Base-by-base conservation (phyloP, 2,797 vertebrate species). In the Eulemur albifrons region DNA sequence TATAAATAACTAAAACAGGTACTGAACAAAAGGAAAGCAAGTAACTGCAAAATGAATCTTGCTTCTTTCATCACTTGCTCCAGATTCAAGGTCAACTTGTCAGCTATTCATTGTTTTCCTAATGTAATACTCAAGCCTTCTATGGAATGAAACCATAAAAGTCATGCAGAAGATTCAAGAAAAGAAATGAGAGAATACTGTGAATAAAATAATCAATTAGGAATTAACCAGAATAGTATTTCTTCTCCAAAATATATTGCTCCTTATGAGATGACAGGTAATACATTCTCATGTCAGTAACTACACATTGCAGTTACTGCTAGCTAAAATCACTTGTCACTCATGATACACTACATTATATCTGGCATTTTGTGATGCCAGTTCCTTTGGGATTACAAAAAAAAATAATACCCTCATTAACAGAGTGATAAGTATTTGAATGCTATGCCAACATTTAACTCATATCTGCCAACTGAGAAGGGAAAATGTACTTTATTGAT, bases 401-500 rank as follows among this genome's bases (percentile, higher is more conserved):
- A 79, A 93, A 52, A 88, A 73, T 43, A 95, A 92, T 52, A 76
- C 10, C 17, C 45, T 96, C 92, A 88, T 97, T 97, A 98, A 72
- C 79, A 96, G 94, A 93, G 88, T 77, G 70, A 95, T 77, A 93
- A 97, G 81, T 96, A 97, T 94, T 89, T 96, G 70, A 91, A 79
- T 92, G 72, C 43, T 82, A 93, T 96, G 90, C 77, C 89, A 95
- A 98, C 97, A 96, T 90, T 96, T 30, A 48, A 93, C 65, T 95
- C 90, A 97, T 6, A 79, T 86, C 50, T 92, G 93, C 43, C 97
- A 97, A 92, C 72, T 1, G 5, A 95, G 97, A 89, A 57, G 17
- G 90, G 83, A 98, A 97, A 98, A 95, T 85, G 95, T 77, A 96
- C 90, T 97, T 97, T 97, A 98, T 97, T 97, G 97, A 98, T 96